A percentile compares a stretch with the other conserved stretches of the same genome.
Conservation (phyloP, 2,113 vertebrate genomes). For the Poecile atricapillus region DNA sequence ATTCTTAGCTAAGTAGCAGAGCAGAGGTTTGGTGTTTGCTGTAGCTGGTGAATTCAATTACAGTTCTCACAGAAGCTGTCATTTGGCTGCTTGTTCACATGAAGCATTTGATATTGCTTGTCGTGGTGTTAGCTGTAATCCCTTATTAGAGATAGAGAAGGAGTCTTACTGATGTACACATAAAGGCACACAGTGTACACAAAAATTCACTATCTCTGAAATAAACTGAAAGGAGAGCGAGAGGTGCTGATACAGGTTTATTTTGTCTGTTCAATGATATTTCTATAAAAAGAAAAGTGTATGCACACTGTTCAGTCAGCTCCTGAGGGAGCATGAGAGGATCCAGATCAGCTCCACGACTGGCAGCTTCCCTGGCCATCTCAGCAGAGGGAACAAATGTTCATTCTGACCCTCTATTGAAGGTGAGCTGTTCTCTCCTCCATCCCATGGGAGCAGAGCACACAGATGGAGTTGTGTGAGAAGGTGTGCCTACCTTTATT, state of each 20-base stretch:
- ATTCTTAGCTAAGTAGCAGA: neutral
- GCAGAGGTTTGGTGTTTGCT: neutral
- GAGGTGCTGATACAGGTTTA: neutral
- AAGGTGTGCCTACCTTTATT: neutral
- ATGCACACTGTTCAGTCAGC: neutral
- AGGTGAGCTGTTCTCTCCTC: neutral
- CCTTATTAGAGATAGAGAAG: neutral
- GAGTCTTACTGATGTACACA: neutral
- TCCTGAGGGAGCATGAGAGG: constrained; percentile 11
- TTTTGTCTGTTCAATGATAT: neutral
- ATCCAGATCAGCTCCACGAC: constrained; percentile 19
- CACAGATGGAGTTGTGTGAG: neutral
- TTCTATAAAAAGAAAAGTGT: constrained; percentile 23
- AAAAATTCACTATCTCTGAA: neutral
- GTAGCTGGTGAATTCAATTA: neutral
- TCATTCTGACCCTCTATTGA: neutral
- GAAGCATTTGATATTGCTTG: neutral
- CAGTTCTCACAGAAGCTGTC: constrained; percentile 1
- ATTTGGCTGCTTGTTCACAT: neutral
- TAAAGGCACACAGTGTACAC: neutral
- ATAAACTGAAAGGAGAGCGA: neutral
- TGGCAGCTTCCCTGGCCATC: neutral
- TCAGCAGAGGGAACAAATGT: constrained; percentile 18
- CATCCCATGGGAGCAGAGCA: neutral
- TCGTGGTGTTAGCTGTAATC: neutral